Conservation (phyloP, 2,797 vertebrate genomes). For the Mormyrus proboscirostris region DNA sequence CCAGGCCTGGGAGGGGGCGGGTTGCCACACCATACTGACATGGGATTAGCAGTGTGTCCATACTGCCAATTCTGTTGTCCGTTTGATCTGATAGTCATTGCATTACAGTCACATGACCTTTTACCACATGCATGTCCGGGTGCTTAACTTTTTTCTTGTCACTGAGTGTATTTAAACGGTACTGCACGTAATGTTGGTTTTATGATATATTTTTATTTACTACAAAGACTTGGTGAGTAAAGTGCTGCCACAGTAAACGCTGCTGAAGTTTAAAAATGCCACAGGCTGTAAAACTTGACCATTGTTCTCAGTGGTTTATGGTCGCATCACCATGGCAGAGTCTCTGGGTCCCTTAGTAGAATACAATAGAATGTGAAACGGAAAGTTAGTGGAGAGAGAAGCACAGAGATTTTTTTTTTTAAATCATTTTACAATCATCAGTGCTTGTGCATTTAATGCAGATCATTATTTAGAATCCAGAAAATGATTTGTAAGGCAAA, state of each 20-base stretch:
- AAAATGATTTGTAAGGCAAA: not conserved
- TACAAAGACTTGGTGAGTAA: not conserved
- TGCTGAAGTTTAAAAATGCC: not conserved
- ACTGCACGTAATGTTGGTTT: not conserved
- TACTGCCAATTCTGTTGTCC: not conserved
- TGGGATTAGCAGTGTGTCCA: not conserved
- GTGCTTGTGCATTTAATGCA: not conserved
- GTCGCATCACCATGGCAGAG: not conserved
- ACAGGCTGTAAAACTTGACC: not conserved
- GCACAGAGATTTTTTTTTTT: not conserved
- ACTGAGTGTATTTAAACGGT: not conserved
- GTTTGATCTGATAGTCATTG: not conserved
- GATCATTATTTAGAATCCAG: not conserved
- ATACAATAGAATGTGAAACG: not conserved
- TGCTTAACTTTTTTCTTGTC: not conserved
- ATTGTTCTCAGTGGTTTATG: not conserved
- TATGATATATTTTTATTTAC: not conserved
- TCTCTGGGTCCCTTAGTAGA: not conserved
- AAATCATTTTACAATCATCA: not conserved
- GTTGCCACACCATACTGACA: not conserved
- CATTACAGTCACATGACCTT: not conserved
- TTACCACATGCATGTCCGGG: not conserved
- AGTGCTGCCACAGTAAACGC: not conserved
- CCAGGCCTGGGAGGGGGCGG: too few species aligned
- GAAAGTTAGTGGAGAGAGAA: not conserved